These are phyloP conservation scores for Lophius piscatorius DNA, from an alignment of 2,113 vertebrate species.

Conservation along the genomic window DNA sequence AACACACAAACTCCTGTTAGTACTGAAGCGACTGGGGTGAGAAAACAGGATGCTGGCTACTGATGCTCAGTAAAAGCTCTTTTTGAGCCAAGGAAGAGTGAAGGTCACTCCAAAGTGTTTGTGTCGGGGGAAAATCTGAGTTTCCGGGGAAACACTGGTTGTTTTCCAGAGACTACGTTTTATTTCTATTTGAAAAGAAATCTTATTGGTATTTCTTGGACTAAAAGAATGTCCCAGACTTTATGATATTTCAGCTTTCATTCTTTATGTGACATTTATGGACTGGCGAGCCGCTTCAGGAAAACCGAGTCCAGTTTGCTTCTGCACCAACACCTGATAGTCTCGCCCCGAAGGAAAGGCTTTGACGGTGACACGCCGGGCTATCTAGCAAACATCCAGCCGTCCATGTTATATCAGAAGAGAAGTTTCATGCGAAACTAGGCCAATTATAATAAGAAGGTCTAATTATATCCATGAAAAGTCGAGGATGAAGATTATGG, in stretches of 20 bases:
- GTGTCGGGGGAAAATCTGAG: not conserved
- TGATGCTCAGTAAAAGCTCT: slow-evolving; percentile 8
- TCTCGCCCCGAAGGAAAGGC: too few relatives aligned
- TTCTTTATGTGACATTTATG: slow-evolving; percentile 19
- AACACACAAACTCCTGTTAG: slow-evolving; percentile 13
- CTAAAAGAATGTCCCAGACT: not conserved
- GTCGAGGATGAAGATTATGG: too few relatives aligned
- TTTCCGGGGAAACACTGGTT: slow-evolving; percentile 3
- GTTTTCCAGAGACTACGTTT: slow-evolving; percentile 4
- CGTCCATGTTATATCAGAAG: too few relatives aligned
- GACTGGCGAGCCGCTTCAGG: slow-evolving; percentile 6
- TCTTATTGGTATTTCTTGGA: slow-evolving; percentile 1
- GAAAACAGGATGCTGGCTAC: not conserved
- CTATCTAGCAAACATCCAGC: too few relatives aligned
- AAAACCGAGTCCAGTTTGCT: not conserved
- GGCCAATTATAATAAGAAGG: too few relatives aligned
- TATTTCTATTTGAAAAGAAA: not conserved
- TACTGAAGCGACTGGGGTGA: not conserved
- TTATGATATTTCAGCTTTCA: slow-evolving; percentile 8
- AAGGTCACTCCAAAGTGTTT: not conserved
- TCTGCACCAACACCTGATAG: not conserved
- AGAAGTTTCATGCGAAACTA: too few relatives aligned
- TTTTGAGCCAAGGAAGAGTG: not conserved
- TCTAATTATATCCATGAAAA: too few relatives aligned
- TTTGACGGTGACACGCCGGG: too few relatives aligned